phyloP scores from a whole-genome alignment of 2,888 invertebrate species.

The Tenthredo notha region DNA sequence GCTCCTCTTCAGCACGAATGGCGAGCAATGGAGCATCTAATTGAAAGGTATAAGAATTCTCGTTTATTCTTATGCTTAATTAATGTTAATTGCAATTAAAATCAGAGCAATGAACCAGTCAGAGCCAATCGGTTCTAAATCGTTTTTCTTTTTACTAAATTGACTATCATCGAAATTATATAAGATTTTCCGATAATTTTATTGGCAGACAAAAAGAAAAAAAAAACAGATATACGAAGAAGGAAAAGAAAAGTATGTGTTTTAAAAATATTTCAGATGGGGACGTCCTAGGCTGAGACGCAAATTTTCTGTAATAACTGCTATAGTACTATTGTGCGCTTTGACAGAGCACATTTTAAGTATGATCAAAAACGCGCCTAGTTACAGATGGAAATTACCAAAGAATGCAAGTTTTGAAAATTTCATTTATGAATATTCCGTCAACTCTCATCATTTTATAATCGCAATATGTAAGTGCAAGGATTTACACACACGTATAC shows the following conservation, averaged over 20 bases:
- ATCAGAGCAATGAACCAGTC: too few relatives aligned
- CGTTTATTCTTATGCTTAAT: not conserved
- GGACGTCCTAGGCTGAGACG: slow-evolving; percentile 67
- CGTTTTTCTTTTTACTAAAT: too few relatives aligned
- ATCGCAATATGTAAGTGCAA: slow-evolving; percentile 66
- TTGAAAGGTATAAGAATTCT: slow-evolving; percentile 68
- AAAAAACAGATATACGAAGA: not conserved
- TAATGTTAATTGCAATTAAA: too few relatives aligned
- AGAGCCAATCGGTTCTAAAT: too few relatives aligned
- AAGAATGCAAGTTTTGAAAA: slow-evolving; percentile 64
- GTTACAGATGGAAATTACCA: slow-evolving; percentile 59
- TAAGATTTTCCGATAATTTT: not conserved
- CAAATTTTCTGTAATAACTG: slow-evolving; percentile 68
- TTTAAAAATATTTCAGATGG: slow-evolving; percentile 18
- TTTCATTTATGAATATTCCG: slow-evolving; percentile 69
- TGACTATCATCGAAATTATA: too few relatives aligned
- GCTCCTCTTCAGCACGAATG: slow-evolving; percentile 71
- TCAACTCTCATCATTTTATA: slow-evolving; percentile 72
- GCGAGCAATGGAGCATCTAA: slow-evolving; percentile 71
- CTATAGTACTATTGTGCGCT: slow-evolving; percentile 67
- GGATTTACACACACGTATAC: not conserved
- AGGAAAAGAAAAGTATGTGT: too few relatives aligned
- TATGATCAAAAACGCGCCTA: slow-evolving; percentile 65
- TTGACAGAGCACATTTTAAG: slow-evolving; percentile 73
- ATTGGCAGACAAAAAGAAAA: not conserved